Conservation (phyloP, 2,797 vertebrate genomes). For the Zalophus californianus region DNA sequence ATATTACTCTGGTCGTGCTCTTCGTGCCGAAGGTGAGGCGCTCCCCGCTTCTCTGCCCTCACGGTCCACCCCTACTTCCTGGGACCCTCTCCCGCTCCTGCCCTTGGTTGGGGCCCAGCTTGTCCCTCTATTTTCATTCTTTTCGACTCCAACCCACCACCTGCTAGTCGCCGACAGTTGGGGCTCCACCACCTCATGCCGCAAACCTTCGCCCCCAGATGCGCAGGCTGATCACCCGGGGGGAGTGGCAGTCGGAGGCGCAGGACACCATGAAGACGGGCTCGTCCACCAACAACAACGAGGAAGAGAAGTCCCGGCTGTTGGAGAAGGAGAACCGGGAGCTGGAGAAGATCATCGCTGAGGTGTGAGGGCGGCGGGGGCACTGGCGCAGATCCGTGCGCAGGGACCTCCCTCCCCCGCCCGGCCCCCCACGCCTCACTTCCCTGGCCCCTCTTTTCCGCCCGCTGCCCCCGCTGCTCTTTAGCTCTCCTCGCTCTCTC, state of each 20-base stretch:
- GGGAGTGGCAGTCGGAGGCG: conserved; percentile 98
- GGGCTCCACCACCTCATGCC: not conserved
- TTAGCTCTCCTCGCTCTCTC: not conserved
- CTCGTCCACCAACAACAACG: conserved; percentile 98
- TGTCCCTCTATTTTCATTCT: not conserved
- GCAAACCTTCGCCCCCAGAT: conserved; percentile 88
- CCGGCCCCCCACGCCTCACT: not conserved
- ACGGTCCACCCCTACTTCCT: fast-evolving
- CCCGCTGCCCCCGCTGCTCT: not conserved
- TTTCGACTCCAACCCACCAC: not conserved
- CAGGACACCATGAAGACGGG: conserved; percentile 98
- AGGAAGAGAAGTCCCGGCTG: conserved; percentile 97
- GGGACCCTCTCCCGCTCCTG: not conserved
- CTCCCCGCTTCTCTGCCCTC: not conserved
- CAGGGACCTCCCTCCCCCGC: not conserved
- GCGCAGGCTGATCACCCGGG: conserved; percentile 95
- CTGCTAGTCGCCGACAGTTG: not conserved
- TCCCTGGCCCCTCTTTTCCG: not conserved
- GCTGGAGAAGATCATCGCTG: conserved; percentile 97
- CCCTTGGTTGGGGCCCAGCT: not conserved
- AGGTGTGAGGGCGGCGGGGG: conserved; percentile 86
- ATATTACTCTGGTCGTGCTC: conserved; percentile 97
- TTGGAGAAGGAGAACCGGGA: conserved; percentile 97
- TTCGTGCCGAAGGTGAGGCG: conserved; percentile 95
- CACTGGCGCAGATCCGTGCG: not conserved